Evolutionary conservation across 2,797 vertebrate species (phyloP).

Genomic region (Serranus cabrilla): DNA sequence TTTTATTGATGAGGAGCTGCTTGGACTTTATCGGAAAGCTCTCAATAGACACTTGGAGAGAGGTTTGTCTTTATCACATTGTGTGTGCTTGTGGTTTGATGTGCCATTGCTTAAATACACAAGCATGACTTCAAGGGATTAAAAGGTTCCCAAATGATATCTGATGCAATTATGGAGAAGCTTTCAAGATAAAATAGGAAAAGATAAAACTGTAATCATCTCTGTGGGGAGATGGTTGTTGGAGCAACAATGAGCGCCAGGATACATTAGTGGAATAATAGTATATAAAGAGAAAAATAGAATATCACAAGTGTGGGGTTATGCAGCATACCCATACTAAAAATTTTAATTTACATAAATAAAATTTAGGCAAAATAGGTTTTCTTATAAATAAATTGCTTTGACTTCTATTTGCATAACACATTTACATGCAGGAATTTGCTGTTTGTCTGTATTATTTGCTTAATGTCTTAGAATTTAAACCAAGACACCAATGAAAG

Average conservation of each 20-base stretch:
- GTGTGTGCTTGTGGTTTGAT: conserved; percentile 57
- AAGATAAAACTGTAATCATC: conserved; percentile 68
- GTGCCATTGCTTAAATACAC: conserved; percentile 61
- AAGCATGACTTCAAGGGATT: conserved; percentile 64
- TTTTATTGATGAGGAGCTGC: conserved; percentile 71
- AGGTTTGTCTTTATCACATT: conserved; percentile 59
- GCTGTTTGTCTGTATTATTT: conserved; percentile 29
- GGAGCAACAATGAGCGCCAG: conserved; percentile 48
- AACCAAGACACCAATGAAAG: conserved; percentile 25
- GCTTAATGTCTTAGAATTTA: conserved; percentile 33
- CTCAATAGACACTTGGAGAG: conserved; percentile 57
- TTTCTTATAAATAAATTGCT: conserved; percentile 24
- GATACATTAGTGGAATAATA: conserved; percentile 33
- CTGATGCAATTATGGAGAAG: conserved; percentile 66
- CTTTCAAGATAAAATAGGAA: conserved; percentile 66
- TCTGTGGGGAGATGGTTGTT: conserved; percentile 60
- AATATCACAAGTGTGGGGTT: conserved; percentile 11
- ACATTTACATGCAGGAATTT: conserved; percentile 16
- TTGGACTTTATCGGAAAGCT: conserved; percentile 60
- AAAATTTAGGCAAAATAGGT: background rate
- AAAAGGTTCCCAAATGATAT: conserved; percentile 68
- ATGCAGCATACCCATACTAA: background rate
- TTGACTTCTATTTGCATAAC: conserved; percentile 14
- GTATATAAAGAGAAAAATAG: conserved; percentile 16
- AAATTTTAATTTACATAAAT: conserved; percentile 19